phyloP scores from a whole-genome alignment of 2,797 vertebrate species.

The Atherinosoma microstoma region DNA sequence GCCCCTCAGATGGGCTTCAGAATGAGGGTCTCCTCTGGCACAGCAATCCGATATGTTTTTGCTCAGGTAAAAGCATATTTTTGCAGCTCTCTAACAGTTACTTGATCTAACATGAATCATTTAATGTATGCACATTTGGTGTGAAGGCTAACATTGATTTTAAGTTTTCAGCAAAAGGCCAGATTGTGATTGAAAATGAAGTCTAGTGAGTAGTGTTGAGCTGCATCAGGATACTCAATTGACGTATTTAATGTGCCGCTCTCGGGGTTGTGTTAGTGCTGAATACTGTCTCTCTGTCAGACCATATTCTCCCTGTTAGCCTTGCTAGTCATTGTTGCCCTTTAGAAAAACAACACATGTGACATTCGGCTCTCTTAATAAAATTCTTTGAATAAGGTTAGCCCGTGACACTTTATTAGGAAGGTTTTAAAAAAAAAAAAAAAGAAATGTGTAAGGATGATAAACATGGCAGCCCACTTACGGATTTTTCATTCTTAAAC shows the following conservation, averaged over 20 bases:
- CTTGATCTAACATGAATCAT: slow-evolving; percentile 79
- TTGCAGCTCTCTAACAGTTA: slow-evolving; percentile 56
- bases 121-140: slow-evolving; percentile 79
- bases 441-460: slow-evolving; percentile 29
- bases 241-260: slow-evolving; percentile 46
- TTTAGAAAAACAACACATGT: slow-evolving; percentile 71
- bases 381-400: slow-evolving; percentile 40
- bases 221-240: slow-evolving; percentile 55
- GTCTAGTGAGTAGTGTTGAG: slow-evolving; percentile 63
- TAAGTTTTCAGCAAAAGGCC: slow-evolving; percentile 74
- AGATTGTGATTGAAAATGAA: slow-evolving; percentile 79
- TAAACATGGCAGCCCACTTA: slow-evolving; percentile 14
- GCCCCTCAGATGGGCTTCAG: slow-evolving; percentile 52
- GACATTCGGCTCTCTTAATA: slow-evolving; percentile 62
- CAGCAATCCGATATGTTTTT: slow-evolving; percentile 66
- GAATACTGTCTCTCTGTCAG: slow-evolving; percentile 69
- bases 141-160: slow-evolving; percentile 82
- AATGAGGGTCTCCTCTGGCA: slow-evolving; percentile 49
- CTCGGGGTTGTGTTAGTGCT: slow-evolving; percentile 62
- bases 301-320: slow-evolving; percentile 67
- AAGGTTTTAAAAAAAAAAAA: slow-evolving; percentile 8
- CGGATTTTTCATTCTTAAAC: slow-evolving; percentile 40
- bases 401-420: slow-evolving; percentile 26
- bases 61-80: slow-evolving; percentile 68
- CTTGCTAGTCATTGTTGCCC: slow-evolving; percentile 69